phyloP scores from a whole-genome alignment of 2,888 invertebrate species.

The Trileptium ribeirensis region DNA sequence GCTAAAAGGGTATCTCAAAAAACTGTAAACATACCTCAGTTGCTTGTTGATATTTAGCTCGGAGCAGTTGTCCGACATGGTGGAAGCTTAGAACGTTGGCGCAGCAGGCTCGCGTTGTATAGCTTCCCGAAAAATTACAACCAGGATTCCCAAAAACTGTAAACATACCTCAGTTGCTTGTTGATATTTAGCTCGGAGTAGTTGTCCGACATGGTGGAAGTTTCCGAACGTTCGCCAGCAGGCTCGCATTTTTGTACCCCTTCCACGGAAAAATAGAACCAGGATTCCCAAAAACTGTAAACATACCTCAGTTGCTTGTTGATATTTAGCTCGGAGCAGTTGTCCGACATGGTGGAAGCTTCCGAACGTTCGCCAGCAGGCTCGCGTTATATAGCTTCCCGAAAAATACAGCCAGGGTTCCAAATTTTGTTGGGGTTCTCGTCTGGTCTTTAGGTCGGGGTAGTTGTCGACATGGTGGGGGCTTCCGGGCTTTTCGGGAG shows the following conservation, averaged over 20 bases:
- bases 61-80: neutral
- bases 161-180: slow-evolving; percentile 59
- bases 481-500: too few relatives aligned
- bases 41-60: neutral
- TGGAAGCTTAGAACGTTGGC: slow-evolving; percentile 75
- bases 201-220: slow-evolving; percentile 57
- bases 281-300: slow-evolving; percentile 32
- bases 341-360: slow-evolving; percentile 59
- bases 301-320: slow-evolving; percentile 58
- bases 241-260: slow-evolving; percentile 89
- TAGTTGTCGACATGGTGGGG: too few relatives aligned
- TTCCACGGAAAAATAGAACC: too few relatives aligned
- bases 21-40: slow-evolving; percentile 59
- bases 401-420: too few relatives aligned
- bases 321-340: neutral
- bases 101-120: slow-evolving; percentile 95
- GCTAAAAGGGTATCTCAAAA: too few relatives aligned
- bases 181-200: neutral
- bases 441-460: too few relatives aligned
- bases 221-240: slow-evolving; percentile 87
- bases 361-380: slow-evolving; percentile 90
- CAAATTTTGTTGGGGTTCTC: too few relatives aligned
- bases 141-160: slow-evolving; percentile 33
- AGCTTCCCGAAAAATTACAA: slow-evolving; percentile 93
- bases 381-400: slow-evolving; percentile 87